These are phyloP conservation scores for Elegia similella DNA, from an alignment of 2,888 invertebrate species.

Conservation along the genomic window DNA sequence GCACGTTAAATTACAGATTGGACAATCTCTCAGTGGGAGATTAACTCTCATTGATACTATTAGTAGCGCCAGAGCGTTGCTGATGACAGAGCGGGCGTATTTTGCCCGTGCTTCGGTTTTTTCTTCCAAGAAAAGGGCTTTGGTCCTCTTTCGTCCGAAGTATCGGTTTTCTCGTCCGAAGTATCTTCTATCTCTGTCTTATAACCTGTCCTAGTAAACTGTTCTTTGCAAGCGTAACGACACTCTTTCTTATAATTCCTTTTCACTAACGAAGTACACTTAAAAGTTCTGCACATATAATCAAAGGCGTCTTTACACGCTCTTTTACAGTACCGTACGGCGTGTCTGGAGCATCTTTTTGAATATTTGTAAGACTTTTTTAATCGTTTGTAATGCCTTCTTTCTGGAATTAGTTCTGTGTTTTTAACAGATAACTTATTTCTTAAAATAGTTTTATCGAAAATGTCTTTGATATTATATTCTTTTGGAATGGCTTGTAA, in stretches of 20 bases:
- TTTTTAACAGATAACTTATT: background rate
- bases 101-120: too few species aligned
- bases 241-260: conserved; percentile 1
- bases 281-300: background rate
- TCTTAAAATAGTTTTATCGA: background rate
- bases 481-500: background rate
- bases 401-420: too few species aligned
- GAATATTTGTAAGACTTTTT: background rate
- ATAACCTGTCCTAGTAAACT: background rate
- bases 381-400: background rate
- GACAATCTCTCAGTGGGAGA: too few species aligned
- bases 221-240: background rate
- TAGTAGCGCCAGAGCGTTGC: too few species aligned
- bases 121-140: too few species aligned
- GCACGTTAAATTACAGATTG: too few species aligned
- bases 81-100: too few species aligned
- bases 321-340: background rate
- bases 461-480: background rate
- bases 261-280: background rate
- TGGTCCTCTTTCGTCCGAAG: too few species aligned
- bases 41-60: too few species aligned
- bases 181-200: too few species aligned
- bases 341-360: background rate
- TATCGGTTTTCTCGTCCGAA: too few species aligned
- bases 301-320: conserved; percentile 2